Percentiles rank a stretch among this genome's conserved stretches.
Conservation (phyloP, 2,888 invertebrate genomes). For the Brenthis hecate region DNA sequence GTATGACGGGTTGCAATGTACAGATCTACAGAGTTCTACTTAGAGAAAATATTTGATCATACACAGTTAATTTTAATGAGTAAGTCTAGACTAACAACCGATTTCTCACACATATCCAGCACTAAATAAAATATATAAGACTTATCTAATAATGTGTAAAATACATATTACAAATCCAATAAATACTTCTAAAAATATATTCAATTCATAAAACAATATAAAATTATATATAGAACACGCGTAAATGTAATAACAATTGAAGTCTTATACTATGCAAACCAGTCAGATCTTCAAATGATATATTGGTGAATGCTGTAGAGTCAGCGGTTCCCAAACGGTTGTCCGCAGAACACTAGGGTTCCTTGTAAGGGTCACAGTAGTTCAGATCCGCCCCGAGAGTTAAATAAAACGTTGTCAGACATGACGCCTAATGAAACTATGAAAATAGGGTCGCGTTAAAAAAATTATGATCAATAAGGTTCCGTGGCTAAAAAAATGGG, state of each 20-base stretch:
- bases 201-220: slow-evolving; percentile 18
- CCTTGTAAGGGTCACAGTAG: too few relatives aligned
- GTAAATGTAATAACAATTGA: slow-evolving; percentile 3
- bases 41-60: too few relatives aligned
- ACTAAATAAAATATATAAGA: background rate
- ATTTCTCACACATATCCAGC: slow-evolving; percentile 1
- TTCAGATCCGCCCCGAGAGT: too few relatives aligned
- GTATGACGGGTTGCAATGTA: too few relatives aligned
- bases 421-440: too few relatives aligned
- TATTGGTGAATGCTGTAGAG: slow-evolving; percentile 1
- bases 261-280: slow-evolving; percentile 11
- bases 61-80: background rate
- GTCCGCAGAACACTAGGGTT: too few relatives aligned
- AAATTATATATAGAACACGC: slow-evolving; percentile 21
- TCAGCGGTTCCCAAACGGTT: too few relatives aligned
- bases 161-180: slow-evolving; percentile 17
- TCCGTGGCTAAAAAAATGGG: too few relatives aligned
- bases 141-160: background rate
- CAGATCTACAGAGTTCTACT: too few relatives aligned
- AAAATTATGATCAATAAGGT: too few relatives aligned
- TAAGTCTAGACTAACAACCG: background rate
- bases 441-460: too few relatives aligned
- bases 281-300: slow-evolving; percentile 24
- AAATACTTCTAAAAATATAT: slow-evolving; percentile 30
- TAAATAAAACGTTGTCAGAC: too few relatives aligned